Conservation (phyloP, 2,888 invertebrate species). For the Reticulitermes lucifugus region DNA sequence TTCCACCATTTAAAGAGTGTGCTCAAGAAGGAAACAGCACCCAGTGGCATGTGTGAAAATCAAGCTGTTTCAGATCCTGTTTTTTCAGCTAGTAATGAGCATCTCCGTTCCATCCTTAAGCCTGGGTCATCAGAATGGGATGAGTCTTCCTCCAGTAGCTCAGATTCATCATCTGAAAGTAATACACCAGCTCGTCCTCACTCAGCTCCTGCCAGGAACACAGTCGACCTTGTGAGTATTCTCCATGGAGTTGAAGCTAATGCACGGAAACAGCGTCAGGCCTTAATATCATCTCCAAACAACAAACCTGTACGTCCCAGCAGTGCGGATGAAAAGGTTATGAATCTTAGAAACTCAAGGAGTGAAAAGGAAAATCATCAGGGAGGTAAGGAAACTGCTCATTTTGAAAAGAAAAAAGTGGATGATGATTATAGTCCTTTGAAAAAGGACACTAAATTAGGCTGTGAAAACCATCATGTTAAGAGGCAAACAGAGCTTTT, state of each 20-base stretch:
- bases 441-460: background rate
- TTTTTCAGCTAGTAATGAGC: conserved; percentile 34
- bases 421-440: background rate
- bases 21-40: conserved; percentile 53
- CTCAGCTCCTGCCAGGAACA: conserved; percentile 42
- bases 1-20: conserved; percentile 51
- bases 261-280: conserved; percentile 44
- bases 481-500: conserved; percentile 2
- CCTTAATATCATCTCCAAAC: conserved; percentile 30
- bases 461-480: background rate
- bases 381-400: background rate
- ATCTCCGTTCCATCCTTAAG: conserved; percentile 53
- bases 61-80: background rate
- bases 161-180: conserved; percentile 19
- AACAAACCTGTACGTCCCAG: background rate
- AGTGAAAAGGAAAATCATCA: conserved; percentile 46
- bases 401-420: background rate
- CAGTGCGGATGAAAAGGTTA: conserved; percentile 40
- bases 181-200: conserved; percentile 10
- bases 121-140: conserved; percentile 50
- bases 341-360: conserved; percentile 39
- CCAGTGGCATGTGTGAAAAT: background rate
- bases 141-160: conserved; percentile 40
- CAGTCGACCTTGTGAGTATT: conserved; percentile 47
- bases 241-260: conserved; percentile 47